A percentile compares a stretch with the other conserved stretches of the same genome.
phyloP scores from a whole-genome alignment of 2,888 invertebrate species.

The Zelleria hepariella region DNA sequence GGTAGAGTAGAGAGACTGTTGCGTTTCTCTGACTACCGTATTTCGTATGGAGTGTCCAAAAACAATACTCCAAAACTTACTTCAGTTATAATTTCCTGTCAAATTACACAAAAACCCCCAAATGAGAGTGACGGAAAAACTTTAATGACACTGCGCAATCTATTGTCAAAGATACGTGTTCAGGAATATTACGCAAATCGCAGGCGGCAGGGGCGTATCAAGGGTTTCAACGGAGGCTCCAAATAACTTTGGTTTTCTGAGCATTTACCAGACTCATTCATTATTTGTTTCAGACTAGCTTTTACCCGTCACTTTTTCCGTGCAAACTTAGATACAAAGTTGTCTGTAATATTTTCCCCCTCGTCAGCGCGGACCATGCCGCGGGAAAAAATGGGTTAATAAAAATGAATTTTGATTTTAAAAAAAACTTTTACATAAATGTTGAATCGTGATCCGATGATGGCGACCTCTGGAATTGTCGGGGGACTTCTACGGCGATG shows the following conservation, averaged over 20 bases:
- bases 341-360: too few relatives aligned
- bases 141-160: slow-evolving; percentile 2
- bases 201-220: not conserved
- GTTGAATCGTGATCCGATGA: too few relatives aligned
- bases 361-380: too few relatives aligned
- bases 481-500: too few relatives aligned
- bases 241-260: too few relatives aligned
- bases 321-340: too few relatives aligned
- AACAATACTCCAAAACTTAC: not conserved
- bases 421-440: too few relatives aligned
- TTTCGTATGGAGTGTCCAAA: not conserved
- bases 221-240: not conserved
- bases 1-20: too few relatives aligned
- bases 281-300: not conserved
- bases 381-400: too few relatives aligned
- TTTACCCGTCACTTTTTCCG: too few relatives aligned
- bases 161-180: slow-evolving; percentile 7
- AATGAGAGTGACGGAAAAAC: slow-evolving; percentile 2
- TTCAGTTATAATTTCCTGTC: not conserved
- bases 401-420: too few relatives aligned
- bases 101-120: not conserved
- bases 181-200: slow-evolving; percentile 8
- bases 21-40: not conserved
- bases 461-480: too few relatives aligned
- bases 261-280: not conserved